Evolutionary conservation across 2,888 invertebrate genomes (phyloP).

Genomic region (Temnothorax unifasciatus): DNA sequence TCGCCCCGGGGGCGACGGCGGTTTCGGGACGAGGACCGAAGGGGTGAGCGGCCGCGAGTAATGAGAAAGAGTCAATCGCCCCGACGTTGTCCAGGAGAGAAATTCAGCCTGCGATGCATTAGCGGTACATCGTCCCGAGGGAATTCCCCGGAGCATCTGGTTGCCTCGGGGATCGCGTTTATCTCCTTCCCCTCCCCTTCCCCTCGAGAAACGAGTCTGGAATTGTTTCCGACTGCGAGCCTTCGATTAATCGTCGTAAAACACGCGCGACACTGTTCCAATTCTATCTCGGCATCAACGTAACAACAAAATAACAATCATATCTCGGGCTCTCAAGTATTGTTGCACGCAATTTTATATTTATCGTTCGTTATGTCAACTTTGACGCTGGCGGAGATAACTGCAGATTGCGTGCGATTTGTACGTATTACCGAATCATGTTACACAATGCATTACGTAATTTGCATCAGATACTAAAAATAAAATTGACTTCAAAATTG

Average conservation of each 20-base stretch:
- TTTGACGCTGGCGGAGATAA: background rate
- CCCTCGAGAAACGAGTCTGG: constrained; percentile 22
- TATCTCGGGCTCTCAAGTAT: background rate
- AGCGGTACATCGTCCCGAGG: constrained; percentile 65
- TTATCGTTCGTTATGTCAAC: background rate
- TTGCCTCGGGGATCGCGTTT: constrained; percentile 35
- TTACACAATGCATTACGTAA: constrained; percentile 23
- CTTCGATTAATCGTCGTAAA: constrained; percentile 36
- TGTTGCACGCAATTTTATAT: background rate
- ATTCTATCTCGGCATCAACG: background rate
- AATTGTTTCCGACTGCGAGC: constrained; percentile 38
- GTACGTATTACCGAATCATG: constrained; percentile 6
- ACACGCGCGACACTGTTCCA: constrained; percentile 10
- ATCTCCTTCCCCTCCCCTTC: background rate
- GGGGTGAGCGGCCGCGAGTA: constrained; percentile 76
- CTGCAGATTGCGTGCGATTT: constrained; percentile 12
- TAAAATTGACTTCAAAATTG: background rate
- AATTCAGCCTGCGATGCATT: constrained; percentile 79
- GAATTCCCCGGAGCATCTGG: constrained; percentile 46
- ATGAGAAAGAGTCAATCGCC: constrained; percentile 80
- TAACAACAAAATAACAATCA: background rate
- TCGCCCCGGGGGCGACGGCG: constrained; percentile 54
- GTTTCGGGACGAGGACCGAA: constrained; percentile 58
- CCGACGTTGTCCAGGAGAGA: constrained; percentile 78
- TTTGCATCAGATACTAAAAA: background rate